These are phyloP conservation scores for Heliothis virescens DNA, from an alignment of 1,140 invertebrate species.

Conservation along the genomic window DNA sequence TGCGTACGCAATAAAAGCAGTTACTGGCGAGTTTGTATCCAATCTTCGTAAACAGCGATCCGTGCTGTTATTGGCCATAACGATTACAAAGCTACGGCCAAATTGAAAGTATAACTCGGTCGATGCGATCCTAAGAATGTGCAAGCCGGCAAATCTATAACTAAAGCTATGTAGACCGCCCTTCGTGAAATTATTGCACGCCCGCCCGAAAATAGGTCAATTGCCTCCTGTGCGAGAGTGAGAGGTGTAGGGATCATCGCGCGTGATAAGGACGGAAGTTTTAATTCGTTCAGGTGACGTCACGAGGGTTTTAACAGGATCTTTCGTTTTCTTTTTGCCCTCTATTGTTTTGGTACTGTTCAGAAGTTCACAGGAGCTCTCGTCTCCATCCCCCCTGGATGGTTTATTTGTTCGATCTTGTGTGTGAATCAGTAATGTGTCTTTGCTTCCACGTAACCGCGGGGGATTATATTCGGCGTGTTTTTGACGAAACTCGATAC, in stretches of 20 bases:
- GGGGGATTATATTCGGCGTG: constrained; percentile 54
- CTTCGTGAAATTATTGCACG: constrained; percentile 84
- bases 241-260: constrained; percentile 58
- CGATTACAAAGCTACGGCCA: constrained; percentile 58
- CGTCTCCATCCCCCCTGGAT: constrained; percentile 46
- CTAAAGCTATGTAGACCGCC: constrained; percentile 73
- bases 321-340: constrained; percentile 74
- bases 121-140: constrained; percentile 70
- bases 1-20: constrained; percentile 49
- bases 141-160: constrained; percentile 74
- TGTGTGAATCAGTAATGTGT: constrained; percentile 63
- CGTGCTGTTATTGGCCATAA: constrained; percentile 56
- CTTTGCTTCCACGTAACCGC: constrained; percentile 51
- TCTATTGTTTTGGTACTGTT: constrained; percentile 75
- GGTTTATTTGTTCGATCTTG: constrained; percentile 56
- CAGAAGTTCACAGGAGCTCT: constrained; percentile 52
- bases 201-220: constrained; percentile 84
- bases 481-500: constrained; percentile 56
- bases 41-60: constrained; percentile 51
- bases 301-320: constrained; percentile 75
- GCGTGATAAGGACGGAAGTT: constrained; percentile 70
- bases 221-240: constrained; percentile 75
- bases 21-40: constrained; percentile 49
- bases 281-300: constrained; percentile 84
- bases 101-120: constrained; percentile 65